These are phyloP conservation scores for Darevskia nairensis DNA, from an alignment of 2,797 vertebrate species.

Conservation along the genomic window DNA sequence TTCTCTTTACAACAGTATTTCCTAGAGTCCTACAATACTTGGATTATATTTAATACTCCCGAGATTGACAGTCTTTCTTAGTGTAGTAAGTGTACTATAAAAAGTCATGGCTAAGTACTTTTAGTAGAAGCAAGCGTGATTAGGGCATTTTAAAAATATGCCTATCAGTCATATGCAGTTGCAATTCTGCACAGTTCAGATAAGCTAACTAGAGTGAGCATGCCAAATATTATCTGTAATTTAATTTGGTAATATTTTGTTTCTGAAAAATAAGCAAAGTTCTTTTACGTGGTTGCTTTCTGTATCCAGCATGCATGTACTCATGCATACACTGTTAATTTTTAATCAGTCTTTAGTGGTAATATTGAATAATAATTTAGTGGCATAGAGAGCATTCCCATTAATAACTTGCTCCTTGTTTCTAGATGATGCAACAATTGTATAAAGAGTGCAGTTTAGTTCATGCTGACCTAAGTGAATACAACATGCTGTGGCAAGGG, in stretches of 20 bases:
- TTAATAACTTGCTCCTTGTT: conserved; percentile 20
- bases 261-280: background rate
- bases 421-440: conserved; percentile 92
- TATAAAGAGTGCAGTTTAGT: conserved; percentile 91
- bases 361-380: background rate
- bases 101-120: background rate
- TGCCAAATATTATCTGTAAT: conserved; percentile 21
- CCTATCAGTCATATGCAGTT: conserved; percentile 29
- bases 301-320: background rate
- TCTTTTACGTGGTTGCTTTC: background rate
- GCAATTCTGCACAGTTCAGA: conserved; percentile 9
- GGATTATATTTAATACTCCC: background rate
- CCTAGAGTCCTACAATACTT: conserved; percentile 5
- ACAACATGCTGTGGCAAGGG: conserved; percentile 96
- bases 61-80: background rate
- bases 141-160: accelerated
- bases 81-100: background rate
- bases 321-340: background rate
- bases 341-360: background rate
- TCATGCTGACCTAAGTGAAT: conserved; percentile 96
- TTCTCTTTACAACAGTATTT: conserved; percentile 26
- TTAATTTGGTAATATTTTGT: background rate
- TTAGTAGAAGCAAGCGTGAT: background rate
- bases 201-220: conserved; percentile 6
- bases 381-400: background rate